Evolutionary conservation across 2,888 invertebrate genomes (phyloP).

Genomic region (Neoascia interrupta): DNA sequence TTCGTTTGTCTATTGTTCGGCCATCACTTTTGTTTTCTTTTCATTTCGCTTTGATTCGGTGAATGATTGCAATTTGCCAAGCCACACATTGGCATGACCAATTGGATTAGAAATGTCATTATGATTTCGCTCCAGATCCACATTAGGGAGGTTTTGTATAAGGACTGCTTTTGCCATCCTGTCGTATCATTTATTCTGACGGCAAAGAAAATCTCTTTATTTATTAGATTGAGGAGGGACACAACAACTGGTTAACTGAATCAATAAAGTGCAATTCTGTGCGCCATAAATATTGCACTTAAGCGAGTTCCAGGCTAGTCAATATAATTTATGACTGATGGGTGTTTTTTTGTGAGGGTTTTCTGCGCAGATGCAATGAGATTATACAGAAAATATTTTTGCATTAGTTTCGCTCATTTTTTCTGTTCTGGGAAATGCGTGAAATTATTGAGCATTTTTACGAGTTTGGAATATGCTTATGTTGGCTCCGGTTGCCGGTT

Average conservation of each 20-base stretch:
- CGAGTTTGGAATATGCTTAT: constrained; percentile 14
- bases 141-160: too few relatives aligned
- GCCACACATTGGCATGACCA: constrained; percentile 41
- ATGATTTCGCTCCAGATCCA: constrained; percentile 11
- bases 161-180: too few relatives aligned
- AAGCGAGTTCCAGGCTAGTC: constrained; percentile 40
- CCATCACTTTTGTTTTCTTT: constrained; percentile 12
- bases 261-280: constrained; percentile 55
- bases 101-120: constrained; percentile 43
- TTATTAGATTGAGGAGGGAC: constrained; percentile 7
- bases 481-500: constrained; percentile 26
- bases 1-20: not conserved
- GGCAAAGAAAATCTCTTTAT: constrained; percentile 35
- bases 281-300: constrained; percentile 52
- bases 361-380: constrained; percentile 42
- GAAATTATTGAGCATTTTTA: constrained; percentile 47
- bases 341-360: not conserved
- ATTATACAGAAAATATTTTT: constrained; percentile 34
- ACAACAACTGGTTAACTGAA: constrained; percentile 31
- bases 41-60: constrained; percentile 6
- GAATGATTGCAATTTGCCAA: constrained; percentile 50
- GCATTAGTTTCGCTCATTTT: constrained; percentile 1
- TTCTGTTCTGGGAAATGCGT: constrained; percentile 19
- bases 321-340: constrained; percentile 33
- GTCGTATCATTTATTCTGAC: not conserved